Evolutionary conservation across 2,113 vertebrate species (phyloP), one percentile per base, ranked within the genome.

Genomic region (Myocastor coypus): DNA sequence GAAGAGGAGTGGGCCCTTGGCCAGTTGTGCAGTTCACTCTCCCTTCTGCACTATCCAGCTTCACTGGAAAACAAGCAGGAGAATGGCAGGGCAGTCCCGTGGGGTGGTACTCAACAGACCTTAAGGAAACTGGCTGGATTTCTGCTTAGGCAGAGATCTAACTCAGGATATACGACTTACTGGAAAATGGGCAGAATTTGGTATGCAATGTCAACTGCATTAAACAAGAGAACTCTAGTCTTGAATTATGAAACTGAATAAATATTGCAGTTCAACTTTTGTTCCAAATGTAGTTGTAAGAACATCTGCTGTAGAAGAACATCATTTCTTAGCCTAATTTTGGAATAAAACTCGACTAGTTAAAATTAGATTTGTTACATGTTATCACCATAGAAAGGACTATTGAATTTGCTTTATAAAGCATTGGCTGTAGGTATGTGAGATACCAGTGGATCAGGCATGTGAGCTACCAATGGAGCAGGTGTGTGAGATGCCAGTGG

Each of bases 261-360:
- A 80, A 80, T 57, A 59, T 17, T 93, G 77, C 13, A 55, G 42
- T 83, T 93, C 75, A 90, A 64, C 87, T 92, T 93, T 90, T 84
- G 4, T 66, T 85, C n/a, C 34, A 61, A 78, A 92, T 61, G 17
- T 46, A 52, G 46, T 24, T 90, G 77, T 10, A 63, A 73, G 77
- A 66, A 91, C 93, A 84, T 71, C 19, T 34, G 87, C n/a, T 64
- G 16, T 30, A 61, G 77, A 77, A 90, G 77, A 37, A 78, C 75
- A 77, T 55, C 17, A 42, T 91, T 81, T 81, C 63, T 87, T 84
- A 84, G 37, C 24, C 50, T 28, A 30, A 50, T 71, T 40, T 30
- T 78, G 30, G 50, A 87, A 34, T 59, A 30, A 85, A 11, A n/a
- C 24, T 28, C 42, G 69, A 57, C 59, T 88, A 40, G 6, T 77